A percentile compares a stretch with the other conserved stretches of the same genome.
phyloP scores from a whole-genome alignment of 2,888 invertebrate genomes.

The Morinoia aosen region DNA sequence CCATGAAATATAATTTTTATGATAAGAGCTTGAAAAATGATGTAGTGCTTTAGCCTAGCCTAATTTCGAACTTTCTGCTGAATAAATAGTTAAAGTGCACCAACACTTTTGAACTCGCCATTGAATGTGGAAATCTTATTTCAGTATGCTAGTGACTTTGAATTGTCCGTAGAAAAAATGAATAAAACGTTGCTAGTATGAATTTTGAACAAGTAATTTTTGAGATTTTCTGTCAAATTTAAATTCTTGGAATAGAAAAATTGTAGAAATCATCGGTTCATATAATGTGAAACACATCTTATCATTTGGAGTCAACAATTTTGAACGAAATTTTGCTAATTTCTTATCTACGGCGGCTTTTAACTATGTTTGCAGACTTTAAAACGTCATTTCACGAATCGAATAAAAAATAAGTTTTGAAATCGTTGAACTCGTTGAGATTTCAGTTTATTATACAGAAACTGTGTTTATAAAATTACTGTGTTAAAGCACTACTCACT shows the following conservation, averaged over 20 bases:
- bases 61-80: background rate
- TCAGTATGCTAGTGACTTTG: background rate
- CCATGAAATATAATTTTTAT: background rate
- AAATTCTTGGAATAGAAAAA: background rate
- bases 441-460: background rate
- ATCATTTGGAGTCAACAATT: background rate
- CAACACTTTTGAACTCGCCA: background rate
- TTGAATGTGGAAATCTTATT: background rate
- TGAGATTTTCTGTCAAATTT: background rate
- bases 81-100: background rate
- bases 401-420: background rate
- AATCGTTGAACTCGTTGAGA: background rate
- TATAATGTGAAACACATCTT: background rate
- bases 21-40: background rate
- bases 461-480: background rate
- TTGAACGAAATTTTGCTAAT: background rate
- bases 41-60: background rate
- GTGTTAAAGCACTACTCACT: background rate
- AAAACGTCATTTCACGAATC: background rate
- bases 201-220: background rate
- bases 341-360: background rate
- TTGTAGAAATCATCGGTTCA: background rate
- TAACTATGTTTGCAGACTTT: background rate
- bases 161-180: background rate
- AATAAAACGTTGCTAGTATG: background rate